phyloP scores from a whole-genome alignment of 1,140 invertebrate species.

The Thrips palmi region DNA sequence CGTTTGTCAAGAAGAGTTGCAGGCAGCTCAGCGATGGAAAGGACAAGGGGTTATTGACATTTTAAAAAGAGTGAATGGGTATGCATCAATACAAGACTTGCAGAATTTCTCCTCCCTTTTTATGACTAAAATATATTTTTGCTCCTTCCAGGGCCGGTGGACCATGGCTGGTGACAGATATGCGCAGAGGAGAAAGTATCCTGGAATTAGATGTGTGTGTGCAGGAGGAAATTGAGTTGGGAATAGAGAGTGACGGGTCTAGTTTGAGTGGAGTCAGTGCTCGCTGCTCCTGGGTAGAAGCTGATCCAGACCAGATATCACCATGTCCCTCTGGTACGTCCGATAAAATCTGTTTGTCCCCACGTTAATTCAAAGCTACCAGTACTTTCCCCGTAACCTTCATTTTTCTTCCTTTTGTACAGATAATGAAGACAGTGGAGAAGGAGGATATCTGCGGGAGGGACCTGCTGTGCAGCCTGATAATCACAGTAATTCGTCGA shows the following conservation, averaged over 20 bases:
- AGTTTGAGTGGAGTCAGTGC: slow-evolving; percentile 82
- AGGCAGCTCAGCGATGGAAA: slow-evolving; percentile 81
- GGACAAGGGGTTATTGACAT: slow-evolving; percentile 71
- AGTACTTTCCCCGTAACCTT: no score
- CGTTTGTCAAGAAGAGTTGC: slow-evolving; percentile 69
- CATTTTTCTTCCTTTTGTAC: no score
- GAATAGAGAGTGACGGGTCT: slow-evolving; percentile 66
- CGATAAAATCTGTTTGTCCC: no score
- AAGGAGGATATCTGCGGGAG: slow-evolving; percentile 11
- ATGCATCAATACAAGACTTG: no score
- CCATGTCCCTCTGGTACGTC: no score
- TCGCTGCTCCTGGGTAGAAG: slow-evolving; percentile 38
- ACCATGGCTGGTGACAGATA: slow-evolving; percentile 72
- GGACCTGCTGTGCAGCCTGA: slow-evolving; percentile 11
- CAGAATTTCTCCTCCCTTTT: no score
- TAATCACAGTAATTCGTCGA: no score
- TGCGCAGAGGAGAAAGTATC: slow-evolving; percentile 59
- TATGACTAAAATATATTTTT: no score
- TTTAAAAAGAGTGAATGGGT: slow-evolving; percentile 48
- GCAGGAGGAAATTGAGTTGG: slow-evolving; percentile 52
- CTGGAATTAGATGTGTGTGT: slow-evolving; percentile 61
- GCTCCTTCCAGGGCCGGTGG: slow-evolving; percentile 58
- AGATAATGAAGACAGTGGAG: no score
- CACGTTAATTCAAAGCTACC: no score
- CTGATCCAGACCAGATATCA: no score